Evolutionary conservation across 2,797 vertebrate genomes (phyloP).

Genomic region (Hemibagrus guttatus): DNA sequence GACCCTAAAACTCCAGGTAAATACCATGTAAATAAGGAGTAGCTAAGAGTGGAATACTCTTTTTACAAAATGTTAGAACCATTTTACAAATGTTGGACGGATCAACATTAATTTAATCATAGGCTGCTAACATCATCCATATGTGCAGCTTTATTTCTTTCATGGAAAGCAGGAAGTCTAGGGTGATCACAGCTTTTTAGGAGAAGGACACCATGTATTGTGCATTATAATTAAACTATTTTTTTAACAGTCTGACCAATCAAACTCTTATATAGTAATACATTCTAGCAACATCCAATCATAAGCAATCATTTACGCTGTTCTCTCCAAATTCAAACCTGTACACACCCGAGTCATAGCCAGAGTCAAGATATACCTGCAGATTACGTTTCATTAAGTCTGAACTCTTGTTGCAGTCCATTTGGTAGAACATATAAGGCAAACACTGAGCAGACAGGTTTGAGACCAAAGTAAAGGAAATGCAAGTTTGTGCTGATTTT

Average conservation of each 20-base stretch:
- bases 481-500: background rate
- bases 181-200: background rate
- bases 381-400: background rate
- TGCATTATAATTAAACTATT: background rate
- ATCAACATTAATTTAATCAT: background rate
- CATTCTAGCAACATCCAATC: background rate
- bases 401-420: background rate
- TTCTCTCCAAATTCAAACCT: background rate
- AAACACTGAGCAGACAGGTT: background rate
- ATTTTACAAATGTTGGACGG: background rate
- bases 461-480: background rate
- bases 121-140: background rate
- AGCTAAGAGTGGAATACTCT: background rate
- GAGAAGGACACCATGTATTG: background rate
- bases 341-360: background rate
- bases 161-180: background rate
- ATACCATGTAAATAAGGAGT: background rate
- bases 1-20: constrained; percentile 60
- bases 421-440: background rate
- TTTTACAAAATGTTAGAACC: too few species aligned
- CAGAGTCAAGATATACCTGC: background rate
- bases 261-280: background rate
- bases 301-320: background rate
- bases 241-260: background rate
- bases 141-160: background rate